These are phyloP conservation scores for Solenopsis invicta DNA, from an alignment of 1,140 invertebrate genomes.

Conservation along the genomic window DNA sequence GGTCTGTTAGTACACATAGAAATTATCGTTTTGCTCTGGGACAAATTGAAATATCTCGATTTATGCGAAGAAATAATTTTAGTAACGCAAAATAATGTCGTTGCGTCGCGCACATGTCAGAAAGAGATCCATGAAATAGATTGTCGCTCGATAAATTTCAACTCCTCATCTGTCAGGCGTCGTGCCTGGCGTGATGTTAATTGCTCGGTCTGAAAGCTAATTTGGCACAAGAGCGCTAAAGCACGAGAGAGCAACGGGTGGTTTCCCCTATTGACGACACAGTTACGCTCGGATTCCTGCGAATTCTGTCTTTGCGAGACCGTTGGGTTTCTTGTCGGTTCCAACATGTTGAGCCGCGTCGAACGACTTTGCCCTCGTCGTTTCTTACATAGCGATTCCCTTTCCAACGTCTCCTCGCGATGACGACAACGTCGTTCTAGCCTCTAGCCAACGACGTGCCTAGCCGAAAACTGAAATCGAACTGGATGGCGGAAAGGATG, in stretches of 20 bases:
- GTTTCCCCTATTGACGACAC: slow-evolving; percentile 51
- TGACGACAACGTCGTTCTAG: background rate
- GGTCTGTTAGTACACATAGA: background rate
- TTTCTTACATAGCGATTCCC: slow-evolving; percentile 36
- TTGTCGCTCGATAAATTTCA: slow-evolving; percentile 51
- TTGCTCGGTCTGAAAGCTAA: slow-evolving; percentile 59
- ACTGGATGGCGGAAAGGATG: slow-evolving; percentile 30
- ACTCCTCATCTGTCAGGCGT: slow-evolving; percentile 32
- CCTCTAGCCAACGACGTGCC: background rate
- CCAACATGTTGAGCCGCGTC: slow-evolving; percentile 12
- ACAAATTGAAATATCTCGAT: slow-evolving; percentile 12
- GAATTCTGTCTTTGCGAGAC: slow-evolving; percentile 48
- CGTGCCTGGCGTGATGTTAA: slow-evolving; percentile 58
- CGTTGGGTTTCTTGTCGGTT: slow-evolving; percentile 32
- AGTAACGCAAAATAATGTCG: slow-evolving; percentile 1
- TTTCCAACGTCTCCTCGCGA: background rate
- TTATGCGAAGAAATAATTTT: slow-evolving; percentile 38
- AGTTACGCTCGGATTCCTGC: slow-evolving; percentile 38
- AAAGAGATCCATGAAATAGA: slow-evolving; percentile 45
- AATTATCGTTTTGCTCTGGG: background rate
- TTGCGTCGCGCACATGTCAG: slow-evolving; percentile 4
- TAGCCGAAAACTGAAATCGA: slow-evolving; percentile 35
- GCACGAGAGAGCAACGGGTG: slow-evolving; percentile 52
- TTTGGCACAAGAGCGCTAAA: slow-evolving; percentile 53
- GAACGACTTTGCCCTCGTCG: slow-evolving; percentile 20